These are phyloP conservation scores for Lacerta bilineata DNA, from an alignment of 2,797 vertebrate genomes.

Conservation along the genomic window DNA sequence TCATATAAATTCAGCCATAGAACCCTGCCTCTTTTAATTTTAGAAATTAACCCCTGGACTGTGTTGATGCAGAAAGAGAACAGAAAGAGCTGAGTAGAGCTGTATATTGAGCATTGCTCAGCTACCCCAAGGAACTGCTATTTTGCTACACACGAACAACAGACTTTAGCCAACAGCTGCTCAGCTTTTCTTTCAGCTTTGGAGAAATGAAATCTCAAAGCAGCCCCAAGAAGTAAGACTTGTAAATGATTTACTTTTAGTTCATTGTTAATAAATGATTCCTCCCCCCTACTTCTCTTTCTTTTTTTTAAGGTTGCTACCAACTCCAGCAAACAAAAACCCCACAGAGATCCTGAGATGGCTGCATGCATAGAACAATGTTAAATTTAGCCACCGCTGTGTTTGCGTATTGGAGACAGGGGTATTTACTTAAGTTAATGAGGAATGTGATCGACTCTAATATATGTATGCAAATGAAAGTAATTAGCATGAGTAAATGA, in stretches of 20 bases:
- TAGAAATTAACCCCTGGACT: neutral
- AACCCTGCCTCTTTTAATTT: neutral
- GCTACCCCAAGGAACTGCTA: neutral
- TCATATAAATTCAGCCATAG: neutral
- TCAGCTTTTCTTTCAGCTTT: conserved; percentile 23
- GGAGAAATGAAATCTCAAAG: conserved; percentile 32
- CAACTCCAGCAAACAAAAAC: neutral
- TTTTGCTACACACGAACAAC: neutral
- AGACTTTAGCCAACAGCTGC: conserved; percentile 35
- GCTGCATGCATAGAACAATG: conserved; percentile 12
- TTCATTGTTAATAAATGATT: conserved; percentile 18
- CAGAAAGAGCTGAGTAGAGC: neutral
- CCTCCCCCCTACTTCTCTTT: neutral
- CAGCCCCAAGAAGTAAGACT: neutral
- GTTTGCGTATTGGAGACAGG: conserved; percentile 43
- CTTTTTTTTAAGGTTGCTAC: neutral
- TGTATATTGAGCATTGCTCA: neutral
- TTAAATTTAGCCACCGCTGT: conserved; percentile 48
- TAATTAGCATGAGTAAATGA: conserved; percentile 75
- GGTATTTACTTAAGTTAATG: conserved; percentile 75
- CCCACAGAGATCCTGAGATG: neutral
- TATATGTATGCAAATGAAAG: conserved; percentile 72
- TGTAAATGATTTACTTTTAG: neutral
- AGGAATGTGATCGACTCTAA: conserved; percentile 68
- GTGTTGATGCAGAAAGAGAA: neutral